phyloP scores from a whole-genome alignment of 2,113 vertebrate genomes.

The Alethe diademata region DNA sequence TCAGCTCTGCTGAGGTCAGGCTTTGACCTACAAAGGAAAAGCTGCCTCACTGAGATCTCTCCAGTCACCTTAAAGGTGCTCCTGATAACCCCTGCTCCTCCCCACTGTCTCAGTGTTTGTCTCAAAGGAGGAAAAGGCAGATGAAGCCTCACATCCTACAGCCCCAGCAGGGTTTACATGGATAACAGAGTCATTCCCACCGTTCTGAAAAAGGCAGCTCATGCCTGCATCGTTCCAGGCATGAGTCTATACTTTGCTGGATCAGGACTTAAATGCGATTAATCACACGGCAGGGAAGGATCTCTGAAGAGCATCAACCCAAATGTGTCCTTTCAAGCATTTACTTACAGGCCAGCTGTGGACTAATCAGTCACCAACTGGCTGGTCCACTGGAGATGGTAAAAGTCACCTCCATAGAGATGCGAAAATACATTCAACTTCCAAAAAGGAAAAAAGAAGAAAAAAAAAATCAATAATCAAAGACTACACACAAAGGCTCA shows the following conservation, averaged over 20 bases:
- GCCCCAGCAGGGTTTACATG: not conserved
- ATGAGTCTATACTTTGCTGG: conserved; percentile 44
- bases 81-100: not conserved
- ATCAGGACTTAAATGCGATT: conserved; percentile 55
- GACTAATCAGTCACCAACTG: conserved; percentile 67
- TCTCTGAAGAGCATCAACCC: conserved; percentile 59
- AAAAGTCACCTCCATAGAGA: conserved; percentile 58
- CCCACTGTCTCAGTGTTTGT: not conserved
- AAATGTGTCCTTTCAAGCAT: conserved; percentile 66
- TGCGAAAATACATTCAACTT: not conserved
- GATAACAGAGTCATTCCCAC: not conserved
- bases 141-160: not conserved
- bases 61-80: not conserved
- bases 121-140: not conserved
- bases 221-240: not conserved
- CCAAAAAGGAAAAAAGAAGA: not conserved
- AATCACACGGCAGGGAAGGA: conserved; percentile 64
- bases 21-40: not conserved
- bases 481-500: not conserved
- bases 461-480: conserved; percentile 15
- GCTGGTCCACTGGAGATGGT: conserved; percentile 51
- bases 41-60: not conserved
- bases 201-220: not conserved
- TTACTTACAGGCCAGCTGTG: conserved; percentile 63
- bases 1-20: not conserved